These are phyloP conservation scores for Danio rerio DNA, from an alignment of 2,113 vertebrate genomes.

Conservation along the genomic window GRCz12tu NC_133193.1:49428501-49429000, in stretches of 20 bases:
- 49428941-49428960: neutral
- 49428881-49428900: neutral
- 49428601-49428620: neutral
- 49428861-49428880: neutral
- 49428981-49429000: neutral
- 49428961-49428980: neutral
- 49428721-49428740: constrained; percentile 28
- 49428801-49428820: neutral
- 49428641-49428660: neutral
- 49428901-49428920: neutral
- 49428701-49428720: constrained; percentile 21
- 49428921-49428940: neutral
- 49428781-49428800: neutral
- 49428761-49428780: neutral
- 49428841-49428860: neutral
- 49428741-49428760: constrained; percentile 26
- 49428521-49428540: neutral
- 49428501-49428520: neutral
- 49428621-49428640: neutral
- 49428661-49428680: neutral
- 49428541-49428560: neutral
- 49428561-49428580: neutral
- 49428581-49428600: neutral
- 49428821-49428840: neutral
- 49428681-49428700: constrained; percentile 6